These are phyloP conservation scores for Strigamia transsilvanica DNA, from an alignment of 2,888 invertebrate genomes.

Conservation along the genomic window DNA sequence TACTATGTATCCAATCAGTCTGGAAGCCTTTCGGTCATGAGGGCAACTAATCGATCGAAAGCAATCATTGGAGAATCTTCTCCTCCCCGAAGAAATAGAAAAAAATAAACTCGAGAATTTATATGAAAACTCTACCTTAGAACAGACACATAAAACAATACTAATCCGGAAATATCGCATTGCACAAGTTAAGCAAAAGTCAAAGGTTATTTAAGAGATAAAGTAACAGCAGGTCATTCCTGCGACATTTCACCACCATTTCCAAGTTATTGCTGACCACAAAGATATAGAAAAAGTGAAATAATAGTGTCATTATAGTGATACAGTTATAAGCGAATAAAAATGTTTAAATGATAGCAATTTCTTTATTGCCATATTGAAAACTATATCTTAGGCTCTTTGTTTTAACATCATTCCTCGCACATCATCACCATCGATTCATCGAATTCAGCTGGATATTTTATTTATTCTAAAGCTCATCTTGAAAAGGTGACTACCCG, in stretches of 20 bases:
- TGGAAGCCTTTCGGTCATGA: slow-evolving; percentile 28
- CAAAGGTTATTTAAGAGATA: slow-evolving; percentile 11
- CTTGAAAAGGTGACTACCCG: too few relatives aligned
- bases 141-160: not conserved
- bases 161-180: not conserved
- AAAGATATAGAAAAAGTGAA: not conserved
- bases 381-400: too few relatives aligned
- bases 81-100: not conserved
- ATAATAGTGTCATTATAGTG: not conserved
- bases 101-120: not conserved
- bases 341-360: not conserved
- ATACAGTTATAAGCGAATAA: not conserved
- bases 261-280: not conserved
- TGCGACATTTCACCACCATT: not conserved
- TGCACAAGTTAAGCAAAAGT: slow-evolving; percentile 12
- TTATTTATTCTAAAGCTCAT: too few relatives aligned
- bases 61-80: slow-evolving; percentile 44
- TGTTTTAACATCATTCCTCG: too few relatives aligned
- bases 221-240: not conserved
- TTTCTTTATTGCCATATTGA: not conserved
- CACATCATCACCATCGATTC: too few relatives aligned
- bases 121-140: not conserved
- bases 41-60: slow-evolving; percentile 45
- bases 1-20: slow-evolving; percentile 31
- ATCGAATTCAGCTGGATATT: too few relatives aligned